Evolutionary conservation across 64 coral and sea anemone species (phyloP), one percentile per base, ranked within the genome.

Genomic region (Porites lutea): DNA sequence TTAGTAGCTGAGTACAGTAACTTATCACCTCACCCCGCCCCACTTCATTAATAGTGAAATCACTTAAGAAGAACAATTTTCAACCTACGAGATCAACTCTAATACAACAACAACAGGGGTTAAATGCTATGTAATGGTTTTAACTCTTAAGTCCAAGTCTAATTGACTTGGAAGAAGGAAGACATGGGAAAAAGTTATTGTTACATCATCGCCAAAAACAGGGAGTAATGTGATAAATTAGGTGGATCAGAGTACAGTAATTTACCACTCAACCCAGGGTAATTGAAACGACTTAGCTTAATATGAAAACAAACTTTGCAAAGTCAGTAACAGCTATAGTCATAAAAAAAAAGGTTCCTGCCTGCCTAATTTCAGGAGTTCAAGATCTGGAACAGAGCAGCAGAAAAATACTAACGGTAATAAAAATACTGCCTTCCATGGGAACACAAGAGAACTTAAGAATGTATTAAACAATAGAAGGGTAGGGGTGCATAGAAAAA

Each of bases 141-240:
- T 87, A 87, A 68, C 65, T 87, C 54, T 87, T 87, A 72, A 87
- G 83, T 72, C 83, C 83, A 87, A 87, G 83, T 57, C 83, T 72
- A 54, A 87, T 87, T 87, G 63, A 87, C 83, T 69, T 87, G 83
- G 83, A 87, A 87, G 66, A 87, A 72, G 66, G 71, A 87, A 87
- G 68, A 87, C 54, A 72, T 87, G 49, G 71, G 71, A 87, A 87
- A 87, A 68, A 69, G 83, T 86, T 49, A 86, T 87, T 72, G 67
- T 87, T 72, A 48, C 66, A 87, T 87, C 83, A 53, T 72, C 2
- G 27, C 83, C 54, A 87, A 87, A 87, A 66, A 87, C 49, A 22
- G 83, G 71, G 83, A 87, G 71, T 68, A 86, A 52, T 86, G 71
- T 87, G 65, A 71, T 54, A 72, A 23, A 71, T 23, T 71, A 71